Evolutionary conservation across 2,797 vertebrate species (phyloP).

Genomic region (Periparus ater): DNA sequence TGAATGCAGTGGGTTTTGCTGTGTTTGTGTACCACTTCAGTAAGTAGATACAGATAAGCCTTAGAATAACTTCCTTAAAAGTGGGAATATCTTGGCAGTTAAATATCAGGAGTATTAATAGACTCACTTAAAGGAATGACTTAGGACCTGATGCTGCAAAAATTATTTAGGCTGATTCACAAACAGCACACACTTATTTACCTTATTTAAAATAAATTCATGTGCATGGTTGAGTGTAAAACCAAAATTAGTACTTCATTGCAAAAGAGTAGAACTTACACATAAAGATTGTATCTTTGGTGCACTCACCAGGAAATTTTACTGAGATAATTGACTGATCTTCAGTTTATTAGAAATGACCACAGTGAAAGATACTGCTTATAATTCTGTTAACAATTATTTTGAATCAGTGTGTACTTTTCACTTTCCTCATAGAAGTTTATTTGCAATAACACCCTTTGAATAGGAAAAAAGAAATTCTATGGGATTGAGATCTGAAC

Average conservation of each 20-base stretch:
- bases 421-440: background rate
- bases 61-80: conserved; percentile 11
- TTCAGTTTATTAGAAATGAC: background rate
- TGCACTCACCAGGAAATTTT: background rate
- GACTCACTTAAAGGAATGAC: background rate
- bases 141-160: background rate
- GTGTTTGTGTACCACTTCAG: background rate
- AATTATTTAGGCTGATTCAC: background rate
- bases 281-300: background rate
- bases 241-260: background rate
- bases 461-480: background rate
- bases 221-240: background rate
- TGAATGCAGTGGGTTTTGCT: background rate
- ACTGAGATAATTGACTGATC: background rate
- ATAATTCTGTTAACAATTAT: background rate
- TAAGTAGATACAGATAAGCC: background rate
- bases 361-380: background rate
- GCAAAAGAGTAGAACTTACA: background rate
- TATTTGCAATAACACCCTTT: background rate
- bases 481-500: background rate
- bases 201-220: background rate
- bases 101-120: background rate
- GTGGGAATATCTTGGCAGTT: background rate
- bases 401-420: background rate
- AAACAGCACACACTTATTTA: background rate